Evolutionary conservation across 2,888 invertebrate species (phyloP), one percentile per base, ranked within the genome.

Genomic region (Ditula angustiorana): DNA sequence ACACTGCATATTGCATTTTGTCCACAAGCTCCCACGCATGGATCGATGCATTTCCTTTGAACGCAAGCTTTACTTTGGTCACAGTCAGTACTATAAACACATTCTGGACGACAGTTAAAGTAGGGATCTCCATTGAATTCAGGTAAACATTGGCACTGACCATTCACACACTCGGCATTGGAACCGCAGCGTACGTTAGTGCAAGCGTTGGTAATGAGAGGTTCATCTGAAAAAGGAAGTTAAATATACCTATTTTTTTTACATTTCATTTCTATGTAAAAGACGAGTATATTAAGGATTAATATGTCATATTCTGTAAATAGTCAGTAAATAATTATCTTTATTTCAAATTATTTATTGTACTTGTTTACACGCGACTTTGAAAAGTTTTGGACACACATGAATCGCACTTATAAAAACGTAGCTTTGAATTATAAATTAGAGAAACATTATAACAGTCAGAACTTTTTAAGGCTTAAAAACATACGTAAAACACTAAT

Each of bases 121-220:
- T 95, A 95, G 16, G 97, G 96, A 82, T 96, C 95, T 11, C 97
- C 97, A 68, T 94, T 94, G 81, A 95, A 96, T 77, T 96, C 96
- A 1, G 94, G 90, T 66, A 95, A 86, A 79, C 97, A 97, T 56
- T 94, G 94, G 80, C 97, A 97, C 68, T 94, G 90, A 5, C 95
- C 95, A 76, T 95, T 94, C 46, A 93, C 79, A 74, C 96, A 96
- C 78, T 94, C 93, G 2, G 95, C 94, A 83, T 95, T 95, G 26
- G 95, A 81, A 35, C 95, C 95, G 73, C 96, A 96, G 37, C 95
- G 95, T 37, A 95, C 95, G 66, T 96, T 96, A 70, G 94, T 88
- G 78, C 97, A 97, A 10, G 95, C 95, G 81, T 95, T 94, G 2
- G 85, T 86, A 33, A 83, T 69, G 50, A 87, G 80, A 28, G 88